Conservation (phyloP, 2,113 vertebrate genomes). For the Pteruthius melanotis region DNA sequence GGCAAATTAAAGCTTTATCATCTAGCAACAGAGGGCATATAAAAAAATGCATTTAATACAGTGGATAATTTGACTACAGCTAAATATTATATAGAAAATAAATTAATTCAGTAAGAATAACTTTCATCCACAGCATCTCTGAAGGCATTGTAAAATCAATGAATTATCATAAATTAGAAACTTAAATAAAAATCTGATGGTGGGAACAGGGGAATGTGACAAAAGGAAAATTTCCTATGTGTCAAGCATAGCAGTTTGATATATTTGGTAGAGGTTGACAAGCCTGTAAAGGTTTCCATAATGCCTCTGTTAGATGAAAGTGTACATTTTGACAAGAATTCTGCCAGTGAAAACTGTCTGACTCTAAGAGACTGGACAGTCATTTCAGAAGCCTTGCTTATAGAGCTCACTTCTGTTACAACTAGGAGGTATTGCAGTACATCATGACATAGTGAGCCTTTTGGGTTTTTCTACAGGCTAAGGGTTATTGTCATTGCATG, state of each 20-base stretch:
- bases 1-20: neutral
- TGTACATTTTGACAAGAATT: neutral
- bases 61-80: neutral
- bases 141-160: neutral
- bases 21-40: neutral
- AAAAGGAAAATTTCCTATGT: neutral
- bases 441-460: neutral
- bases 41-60: neutral
- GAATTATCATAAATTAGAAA: neutral
- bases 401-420: neutral
- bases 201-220: neutral
- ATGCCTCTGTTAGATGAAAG: neutral
- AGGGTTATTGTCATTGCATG: neutral
- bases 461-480: neutral
- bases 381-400: neutral
- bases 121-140: neutral
- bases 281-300: neutral
- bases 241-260: neutral
- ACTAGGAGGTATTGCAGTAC: neutral
- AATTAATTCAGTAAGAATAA: neutral
- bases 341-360: neutral
- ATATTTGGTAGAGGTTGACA: neutral
- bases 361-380: neutral
- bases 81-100: neutral
- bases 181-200: neutral